phyloP scores from a whole-genome alignment of 2,113 vertebrate genomes.

The Chlorodrepanis virens region DNA sequence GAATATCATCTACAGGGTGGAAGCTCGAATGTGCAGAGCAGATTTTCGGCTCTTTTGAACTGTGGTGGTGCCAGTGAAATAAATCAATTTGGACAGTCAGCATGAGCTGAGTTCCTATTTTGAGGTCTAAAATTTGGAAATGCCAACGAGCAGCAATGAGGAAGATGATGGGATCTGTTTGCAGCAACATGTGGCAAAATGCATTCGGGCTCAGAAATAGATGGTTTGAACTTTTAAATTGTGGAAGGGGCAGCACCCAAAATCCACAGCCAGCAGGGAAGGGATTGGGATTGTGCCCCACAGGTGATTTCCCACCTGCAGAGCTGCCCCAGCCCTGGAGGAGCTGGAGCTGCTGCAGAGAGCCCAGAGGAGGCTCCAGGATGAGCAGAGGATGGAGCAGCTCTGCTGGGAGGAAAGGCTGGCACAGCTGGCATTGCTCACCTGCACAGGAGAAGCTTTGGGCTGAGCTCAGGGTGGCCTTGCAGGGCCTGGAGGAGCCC shows the following conservation, averaged over 20 bases:
- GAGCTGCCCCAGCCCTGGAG: neutral
- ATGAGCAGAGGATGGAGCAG: too few species aligned
- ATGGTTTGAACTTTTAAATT: neutral
- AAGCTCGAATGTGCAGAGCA: neutral
- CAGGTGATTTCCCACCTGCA: neutral
- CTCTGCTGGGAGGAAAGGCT: too few species aligned
- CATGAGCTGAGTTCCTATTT: neutral
- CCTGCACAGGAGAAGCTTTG: too few species aligned
- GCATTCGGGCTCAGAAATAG: neutral
- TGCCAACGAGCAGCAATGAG: neutral
- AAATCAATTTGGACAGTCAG: neutral
- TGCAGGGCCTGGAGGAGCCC: too few species aligned
- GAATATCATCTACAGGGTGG: neutral
- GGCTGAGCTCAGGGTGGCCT: too few species aligned
- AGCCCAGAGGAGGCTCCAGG: neutral
- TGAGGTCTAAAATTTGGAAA: neutral
- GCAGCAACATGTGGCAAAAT: neutral
- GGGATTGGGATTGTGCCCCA: neutral
- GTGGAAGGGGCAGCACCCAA: neutral
- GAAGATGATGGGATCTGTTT: neutral
- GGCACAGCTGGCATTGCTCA: too few species aligned
- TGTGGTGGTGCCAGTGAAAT: neutral
- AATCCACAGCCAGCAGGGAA: fast-evolving
- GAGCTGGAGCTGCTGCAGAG: neutral
- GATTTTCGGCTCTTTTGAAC: neutral